These are phyloP conservation scores for Ictalurus punctatus DNA, from an alignment of 2,113 vertebrate genomes.

Conservation along the genomic window DNA sequence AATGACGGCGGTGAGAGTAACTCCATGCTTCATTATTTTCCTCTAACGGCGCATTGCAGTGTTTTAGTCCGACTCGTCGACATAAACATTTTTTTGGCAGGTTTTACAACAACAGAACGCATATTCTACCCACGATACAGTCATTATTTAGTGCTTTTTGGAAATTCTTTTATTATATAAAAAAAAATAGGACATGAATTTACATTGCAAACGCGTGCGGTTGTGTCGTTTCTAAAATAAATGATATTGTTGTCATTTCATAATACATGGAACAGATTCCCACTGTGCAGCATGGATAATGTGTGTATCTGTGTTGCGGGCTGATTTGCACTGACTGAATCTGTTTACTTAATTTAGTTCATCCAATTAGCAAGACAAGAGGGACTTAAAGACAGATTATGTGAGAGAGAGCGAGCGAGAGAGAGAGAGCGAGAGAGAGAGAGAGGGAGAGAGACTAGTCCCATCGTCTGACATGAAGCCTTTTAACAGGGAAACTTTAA, in stretches of 20 bases:
- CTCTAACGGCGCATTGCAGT: not conserved
- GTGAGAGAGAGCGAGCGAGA: not conserved
- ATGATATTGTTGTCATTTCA: not conserved
- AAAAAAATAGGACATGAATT: too few species aligned
- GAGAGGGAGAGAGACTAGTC: not conserved
- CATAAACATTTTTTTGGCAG: not conserved
- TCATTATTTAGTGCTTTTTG: not conserved
- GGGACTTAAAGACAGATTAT: slow-evolving; percentile 35
- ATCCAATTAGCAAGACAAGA: slow-evolving; percentile 39
- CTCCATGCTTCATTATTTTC: not conserved
- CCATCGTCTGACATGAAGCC: not conserved
- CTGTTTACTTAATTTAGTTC: slow-evolving; percentile 38
- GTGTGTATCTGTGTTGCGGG: not conserved
- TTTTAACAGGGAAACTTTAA: slow-evolving; percentile 21
- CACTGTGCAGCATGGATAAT: not conserved
- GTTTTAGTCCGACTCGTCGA: not conserved
- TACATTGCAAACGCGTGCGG: not conserved
- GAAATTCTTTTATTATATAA: not conserved
- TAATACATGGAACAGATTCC: not conserved
- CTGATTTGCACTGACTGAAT: slow-evolving; percentile 17
- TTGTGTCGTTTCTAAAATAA: not conserved
- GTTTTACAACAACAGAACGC: not conserved
- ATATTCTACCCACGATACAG: not conserved
- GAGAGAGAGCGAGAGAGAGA: not conserved
- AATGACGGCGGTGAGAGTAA: not conserved